Conservation (phyloP, 2,113 vertebrate species). For the Anhinga anhinga region DNA sequence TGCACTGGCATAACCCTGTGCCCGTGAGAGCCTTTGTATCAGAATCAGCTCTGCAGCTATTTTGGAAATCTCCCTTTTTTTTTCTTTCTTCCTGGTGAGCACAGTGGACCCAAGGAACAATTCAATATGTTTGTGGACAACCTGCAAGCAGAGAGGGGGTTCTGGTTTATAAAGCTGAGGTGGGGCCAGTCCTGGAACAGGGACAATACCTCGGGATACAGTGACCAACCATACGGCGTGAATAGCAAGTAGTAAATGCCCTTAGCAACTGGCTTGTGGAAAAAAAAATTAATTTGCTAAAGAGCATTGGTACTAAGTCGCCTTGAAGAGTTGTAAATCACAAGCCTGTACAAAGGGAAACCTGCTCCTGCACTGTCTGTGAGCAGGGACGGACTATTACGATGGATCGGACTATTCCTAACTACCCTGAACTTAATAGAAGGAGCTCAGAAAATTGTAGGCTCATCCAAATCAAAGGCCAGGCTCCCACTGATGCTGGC, state of each 20-base stretch:
- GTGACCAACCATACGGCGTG: fast-evolving
- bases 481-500: background rate
- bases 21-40: background rate
- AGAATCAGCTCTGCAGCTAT: background rate
- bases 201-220: background rate
- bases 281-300: conserved; percentile 37
- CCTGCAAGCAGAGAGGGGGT: background rate
- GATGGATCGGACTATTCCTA: background rate
- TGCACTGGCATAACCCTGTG: background rate
- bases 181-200: background rate
- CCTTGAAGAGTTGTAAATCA: conserved; percentile 30
- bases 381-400: background rate
- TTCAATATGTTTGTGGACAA: background rate
- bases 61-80: background rate
- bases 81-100: background rate
- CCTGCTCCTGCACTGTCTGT: background rate
- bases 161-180: background rate
- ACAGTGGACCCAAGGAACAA: background rate
- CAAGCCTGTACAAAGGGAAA: background rate
- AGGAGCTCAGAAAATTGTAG: background rate
- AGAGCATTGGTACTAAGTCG: background rate
- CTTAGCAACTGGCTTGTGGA: background rate
- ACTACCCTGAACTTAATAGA: background rate
- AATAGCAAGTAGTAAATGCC: background rate
- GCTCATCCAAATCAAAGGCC: background rate